phyloP scores from a whole-genome alignment of 2,113 vertebrate species.

The Hyperopisus bebe region DNA sequence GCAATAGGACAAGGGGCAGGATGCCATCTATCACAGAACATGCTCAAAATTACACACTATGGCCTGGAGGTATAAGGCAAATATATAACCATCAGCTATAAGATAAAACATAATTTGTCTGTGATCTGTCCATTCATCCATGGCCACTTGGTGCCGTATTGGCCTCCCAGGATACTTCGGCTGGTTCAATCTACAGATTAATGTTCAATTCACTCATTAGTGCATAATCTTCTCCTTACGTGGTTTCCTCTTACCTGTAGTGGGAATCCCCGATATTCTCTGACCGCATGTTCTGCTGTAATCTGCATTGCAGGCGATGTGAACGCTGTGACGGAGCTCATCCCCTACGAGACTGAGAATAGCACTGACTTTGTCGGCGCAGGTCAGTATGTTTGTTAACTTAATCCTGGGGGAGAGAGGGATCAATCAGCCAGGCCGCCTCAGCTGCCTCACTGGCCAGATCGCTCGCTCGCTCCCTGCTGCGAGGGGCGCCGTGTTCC shows the following conservation, averaged over 20 bases:
- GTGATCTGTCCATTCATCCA: neutral
- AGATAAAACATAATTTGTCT: neutral
- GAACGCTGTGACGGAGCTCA: conserved; percentile 55
- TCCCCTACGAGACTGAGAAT: conserved; percentile 66
- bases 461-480: neutral
- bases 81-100: neutral
- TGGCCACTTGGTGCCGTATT: neutral
- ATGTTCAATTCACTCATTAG: neutral
- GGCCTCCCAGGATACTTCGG: neutral
- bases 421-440: neutral
- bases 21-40: neutral
- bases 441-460: neutral
- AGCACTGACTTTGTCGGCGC: conserved; percentile 69
- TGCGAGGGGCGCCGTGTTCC: neutral
- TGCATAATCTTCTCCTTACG: neutral
- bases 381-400: conserved; percentile 58
- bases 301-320: conserved; percentile 48
- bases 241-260: neutral
- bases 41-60: neutral
- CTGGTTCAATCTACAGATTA: neutral
- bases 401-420: neutral
- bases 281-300: neutral
- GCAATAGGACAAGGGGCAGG: neutral
- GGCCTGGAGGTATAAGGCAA: neutral
- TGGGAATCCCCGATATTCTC: neutral